Evolutionary conservation across 2,797 vertebrate genomes (phyloP).

Genomic region (Rhinophrynus dorsalis): DNA sequence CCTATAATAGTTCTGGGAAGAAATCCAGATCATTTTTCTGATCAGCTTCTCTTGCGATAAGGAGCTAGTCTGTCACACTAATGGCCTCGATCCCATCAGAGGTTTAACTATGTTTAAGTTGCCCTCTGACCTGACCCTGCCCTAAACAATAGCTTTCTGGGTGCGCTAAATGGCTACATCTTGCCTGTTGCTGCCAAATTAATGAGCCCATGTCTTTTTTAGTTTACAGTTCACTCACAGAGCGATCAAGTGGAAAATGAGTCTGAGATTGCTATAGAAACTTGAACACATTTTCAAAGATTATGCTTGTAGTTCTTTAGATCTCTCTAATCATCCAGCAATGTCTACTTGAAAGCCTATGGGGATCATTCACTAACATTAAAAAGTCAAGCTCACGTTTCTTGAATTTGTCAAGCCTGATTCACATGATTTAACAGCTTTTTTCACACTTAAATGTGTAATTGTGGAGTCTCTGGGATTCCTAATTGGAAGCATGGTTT

Average conservation of each 20-base stretch:
- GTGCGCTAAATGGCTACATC: conserved; percentile 89
- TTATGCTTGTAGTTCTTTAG: conserved; percentile 60
- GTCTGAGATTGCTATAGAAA: conserved; percentile 77
- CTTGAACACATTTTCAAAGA: conserved; percentile 82
- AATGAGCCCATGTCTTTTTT: conserved; percentile 98
- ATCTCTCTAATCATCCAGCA: conserved; percentile 58
- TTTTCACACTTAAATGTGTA: not conserved
- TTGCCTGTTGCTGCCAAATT: conserved; percentile 90
- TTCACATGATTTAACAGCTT: not conserved
- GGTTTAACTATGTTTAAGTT: conserved; percentile 88
- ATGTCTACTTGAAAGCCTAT: not conserved
- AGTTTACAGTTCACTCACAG: conserved; percentile 89
- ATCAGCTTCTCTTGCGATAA: conserved; percentile 60
- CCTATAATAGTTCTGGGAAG: conserved; percentile 3
- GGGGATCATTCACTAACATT: conserved; percentile 5
- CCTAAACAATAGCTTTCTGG: conserved; percentile 92
- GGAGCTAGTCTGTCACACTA: conserved; percentile 65
- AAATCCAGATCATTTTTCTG: conserved; percentile 53
- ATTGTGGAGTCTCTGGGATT: too few species aligned
- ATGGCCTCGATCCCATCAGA: conserved; percentile 73
- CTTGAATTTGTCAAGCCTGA: not conserved
- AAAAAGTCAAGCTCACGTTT: conserved; percentile 2
- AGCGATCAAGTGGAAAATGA: conserved; percentile 92
- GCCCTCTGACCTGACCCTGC: conserved; percentile 92
- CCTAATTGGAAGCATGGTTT: too few species aligned